phyloP scores from a whole-genome alignment of 2,888 invertebrate species.

The Eupithecia subumbrata region DNA sequence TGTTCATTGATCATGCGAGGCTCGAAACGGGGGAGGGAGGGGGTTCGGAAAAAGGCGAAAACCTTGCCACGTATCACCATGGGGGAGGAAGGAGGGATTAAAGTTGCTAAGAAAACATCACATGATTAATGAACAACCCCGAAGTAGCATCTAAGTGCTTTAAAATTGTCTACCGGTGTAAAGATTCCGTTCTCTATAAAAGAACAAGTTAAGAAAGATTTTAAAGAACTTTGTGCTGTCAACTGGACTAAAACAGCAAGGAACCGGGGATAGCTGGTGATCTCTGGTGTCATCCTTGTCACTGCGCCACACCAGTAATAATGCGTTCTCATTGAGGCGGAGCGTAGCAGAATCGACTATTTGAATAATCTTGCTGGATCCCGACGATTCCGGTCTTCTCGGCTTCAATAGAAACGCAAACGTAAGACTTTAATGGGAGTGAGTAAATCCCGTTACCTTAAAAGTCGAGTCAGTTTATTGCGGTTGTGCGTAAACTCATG shows the following conservation, averaged over 20 bases:
- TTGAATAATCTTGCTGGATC: background rate
- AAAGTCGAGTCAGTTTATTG: background rate
- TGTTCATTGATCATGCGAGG: no score
- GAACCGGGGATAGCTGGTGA: background rate
- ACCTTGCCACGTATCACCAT: no score
- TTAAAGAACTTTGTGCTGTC: background rate
- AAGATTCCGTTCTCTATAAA: background rate
- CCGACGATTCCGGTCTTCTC: background rate
- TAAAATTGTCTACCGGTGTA: background rate
- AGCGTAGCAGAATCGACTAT: background rate
- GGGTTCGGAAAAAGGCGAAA: no score
- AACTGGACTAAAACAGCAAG: background rate
- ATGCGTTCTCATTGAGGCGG: background rate
- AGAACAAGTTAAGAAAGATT: background rate
- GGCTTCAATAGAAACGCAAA: background rate
- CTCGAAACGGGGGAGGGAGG: no score
- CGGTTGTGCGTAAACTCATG: slow-evolving; percentile 35
- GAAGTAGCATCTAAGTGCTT: background rate
- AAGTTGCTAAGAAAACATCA: no score
- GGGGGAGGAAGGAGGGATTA: no score
- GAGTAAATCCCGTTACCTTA: slow-evolving; percentile 2
- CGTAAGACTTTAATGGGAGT: background rate
- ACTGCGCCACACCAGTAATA: background rate
- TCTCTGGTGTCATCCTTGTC: background rate
- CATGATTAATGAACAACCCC: no score